Conservation (phyloP, 2,797 vertebrate species). For the Rousettus madagascariensis region DNA sequence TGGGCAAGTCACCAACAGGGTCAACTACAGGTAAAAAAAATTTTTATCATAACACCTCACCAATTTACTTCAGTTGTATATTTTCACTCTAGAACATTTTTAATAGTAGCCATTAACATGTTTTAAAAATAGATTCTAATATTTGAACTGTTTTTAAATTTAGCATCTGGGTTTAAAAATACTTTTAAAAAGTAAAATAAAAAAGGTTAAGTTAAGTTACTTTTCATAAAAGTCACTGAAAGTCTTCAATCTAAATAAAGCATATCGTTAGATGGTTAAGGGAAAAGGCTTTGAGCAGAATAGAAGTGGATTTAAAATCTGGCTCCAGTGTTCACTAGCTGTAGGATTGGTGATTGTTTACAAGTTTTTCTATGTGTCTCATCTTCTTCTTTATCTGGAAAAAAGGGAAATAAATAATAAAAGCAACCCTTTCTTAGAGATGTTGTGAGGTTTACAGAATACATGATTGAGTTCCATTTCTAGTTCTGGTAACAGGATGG, state of each 20-base stretch:
- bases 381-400: background rate
- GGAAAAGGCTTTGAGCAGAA: background rate
- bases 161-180: background rate
- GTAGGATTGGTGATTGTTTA: background rate
- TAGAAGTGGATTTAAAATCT: background rate
- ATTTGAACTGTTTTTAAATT: background rate
- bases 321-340: background rate
- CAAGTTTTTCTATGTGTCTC: background rate
- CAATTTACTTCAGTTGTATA: background rate
- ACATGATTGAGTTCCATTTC: background rate
- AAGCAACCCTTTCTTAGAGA: background rate
- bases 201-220: background rate
- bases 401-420: background rate
- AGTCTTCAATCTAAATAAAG: background rate
- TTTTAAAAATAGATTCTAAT: background rate
- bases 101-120: background rate
- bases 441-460: background rate
- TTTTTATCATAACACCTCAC: background rate
- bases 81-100: slow-evolving; percentile 10
- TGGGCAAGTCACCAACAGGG: background rate
- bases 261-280: background rate
- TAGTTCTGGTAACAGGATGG: background rate
- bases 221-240: background rate
- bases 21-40: background rate
- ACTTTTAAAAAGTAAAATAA: background rate